These are phyloP conservation scores for Narcine bancroftii DNA, from an alignment of 2,113 vertebrate genomes.

Conservation along the genomic window DNA sequence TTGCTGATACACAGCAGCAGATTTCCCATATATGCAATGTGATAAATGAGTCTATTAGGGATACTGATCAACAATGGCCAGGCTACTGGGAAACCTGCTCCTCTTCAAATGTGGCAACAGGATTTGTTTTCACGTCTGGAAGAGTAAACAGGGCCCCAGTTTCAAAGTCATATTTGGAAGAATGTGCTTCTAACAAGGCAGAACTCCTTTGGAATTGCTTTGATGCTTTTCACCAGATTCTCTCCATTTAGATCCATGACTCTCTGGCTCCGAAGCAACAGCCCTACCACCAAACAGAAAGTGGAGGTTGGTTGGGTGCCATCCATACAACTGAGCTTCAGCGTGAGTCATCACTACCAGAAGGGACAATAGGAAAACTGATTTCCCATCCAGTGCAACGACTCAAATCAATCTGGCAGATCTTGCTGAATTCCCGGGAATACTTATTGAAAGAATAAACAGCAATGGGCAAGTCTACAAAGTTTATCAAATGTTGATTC, in stretches of 20 bases:
- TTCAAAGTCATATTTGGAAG: background rate
- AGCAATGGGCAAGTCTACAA: background rate
- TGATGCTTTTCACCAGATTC: background rate
- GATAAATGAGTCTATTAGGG: background rate
- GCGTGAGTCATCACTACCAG: background rate
- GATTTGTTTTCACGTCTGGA: background rate
- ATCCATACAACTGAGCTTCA: background rate
- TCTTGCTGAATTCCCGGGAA: background rate
- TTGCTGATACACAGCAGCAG: background rate
- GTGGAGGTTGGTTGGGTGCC: background rate
- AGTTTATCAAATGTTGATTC: background rate
- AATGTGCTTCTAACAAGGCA: background rate
- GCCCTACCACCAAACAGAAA: background rate
- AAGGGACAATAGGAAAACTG: background rate
- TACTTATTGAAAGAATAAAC: background rate
- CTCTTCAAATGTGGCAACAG: background rate
- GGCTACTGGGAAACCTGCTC: background rate
- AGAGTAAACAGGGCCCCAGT: background rate
- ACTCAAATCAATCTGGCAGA: background rate
- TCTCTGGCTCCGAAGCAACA: background rate
- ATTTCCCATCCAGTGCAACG: background rate
- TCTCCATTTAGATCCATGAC: background rate
- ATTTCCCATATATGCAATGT: no score
- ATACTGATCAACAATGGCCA: background rate
- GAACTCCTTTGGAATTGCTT: background rate